Conservation (phyloP, 2,888 invertebrate genomes). For the Eustalomyia histrio region DNA sequence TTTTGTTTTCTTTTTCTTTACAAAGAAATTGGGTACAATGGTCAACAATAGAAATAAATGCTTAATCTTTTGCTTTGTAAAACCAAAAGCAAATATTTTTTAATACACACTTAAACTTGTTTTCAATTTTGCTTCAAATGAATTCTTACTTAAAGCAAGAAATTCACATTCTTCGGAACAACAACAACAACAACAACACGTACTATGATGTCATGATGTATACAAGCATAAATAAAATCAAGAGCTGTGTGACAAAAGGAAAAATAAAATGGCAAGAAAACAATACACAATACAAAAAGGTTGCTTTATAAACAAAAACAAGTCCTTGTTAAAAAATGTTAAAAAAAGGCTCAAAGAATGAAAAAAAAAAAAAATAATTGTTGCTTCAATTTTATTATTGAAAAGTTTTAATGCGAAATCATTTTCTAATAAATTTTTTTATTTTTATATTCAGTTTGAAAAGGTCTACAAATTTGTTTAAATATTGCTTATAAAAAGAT, state of each 20-base stretch:
- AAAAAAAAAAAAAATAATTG: slow-evolving; percentile 15
- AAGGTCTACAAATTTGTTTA: neutral
- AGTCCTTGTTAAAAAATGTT: neutral
- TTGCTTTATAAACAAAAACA: neutral
- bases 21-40: neutral
- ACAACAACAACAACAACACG: no score
- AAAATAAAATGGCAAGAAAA: slow-evolving; percentile 7
- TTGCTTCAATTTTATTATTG: slow-evolving; percentile 13
- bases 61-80: neutral
- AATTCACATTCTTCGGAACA: no score
- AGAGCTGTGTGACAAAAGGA: slow-evolving; percentile 27
- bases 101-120: neutral
- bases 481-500: no score
- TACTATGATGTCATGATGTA: no score
- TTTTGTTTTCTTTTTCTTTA: neutral
- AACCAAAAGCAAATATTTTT: neutral
- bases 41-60: neutral
- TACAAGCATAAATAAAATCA: neutral
- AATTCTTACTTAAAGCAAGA: neutral
- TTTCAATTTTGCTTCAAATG: neutral
- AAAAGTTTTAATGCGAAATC: neutral
- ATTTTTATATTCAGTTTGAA: no score
- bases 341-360: neutral
- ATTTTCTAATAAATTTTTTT: slow-evolving; percentile 1
- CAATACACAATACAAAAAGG: neutral